Evolutionary conservation across 1,140 invertebrate species (phyloP).

Genomic region (Danaus melanippus): DNA sequence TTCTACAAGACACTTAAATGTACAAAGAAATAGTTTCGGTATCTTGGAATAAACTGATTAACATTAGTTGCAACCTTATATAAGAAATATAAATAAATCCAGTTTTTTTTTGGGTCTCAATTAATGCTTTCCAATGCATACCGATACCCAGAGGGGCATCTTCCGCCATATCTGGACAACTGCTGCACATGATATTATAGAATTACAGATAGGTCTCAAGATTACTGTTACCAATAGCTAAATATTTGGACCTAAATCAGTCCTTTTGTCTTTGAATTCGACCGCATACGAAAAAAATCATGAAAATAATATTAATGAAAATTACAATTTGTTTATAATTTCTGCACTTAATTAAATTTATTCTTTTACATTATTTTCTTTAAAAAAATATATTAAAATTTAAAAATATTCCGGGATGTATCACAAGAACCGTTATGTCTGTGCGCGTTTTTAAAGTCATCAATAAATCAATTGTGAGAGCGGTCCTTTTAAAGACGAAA

Average conservation of each 20-base stretch:
- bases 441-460: slow-evolving; percentile 17
- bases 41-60: no score
- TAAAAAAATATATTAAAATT: not conserved
- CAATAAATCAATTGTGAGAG: slow-evolving; percentile 54
- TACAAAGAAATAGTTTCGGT: no score
- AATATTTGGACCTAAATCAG: no score
- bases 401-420: slow-evolving; percentile 20
- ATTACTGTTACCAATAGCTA: not conserved
- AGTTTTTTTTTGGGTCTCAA: slow-evolving; percentile 27
- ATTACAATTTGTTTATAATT: no score
- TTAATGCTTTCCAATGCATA: slow-evolving; percentile 54
- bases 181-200: slow-evolving; percentile 22
- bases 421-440: slow-evolving; percentile 25
- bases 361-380: no score
- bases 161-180: slow-evolving; percentile 41
- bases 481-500: slow-evolving; percentile 43
- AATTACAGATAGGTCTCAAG: not conserved
- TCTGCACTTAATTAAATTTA: no score
- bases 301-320: no score
- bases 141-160: slow-evolving; percentile 42
- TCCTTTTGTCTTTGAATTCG: no score
- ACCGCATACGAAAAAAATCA: no score
- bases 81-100: no score
- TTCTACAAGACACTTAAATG: no score
- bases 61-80: no score